Evolutionary conservation across 2,113 vertebrate species (phyloP), one percentile per base, ranked within the genome.

Genomic region (Malurus alboscapulatus): DNA sequence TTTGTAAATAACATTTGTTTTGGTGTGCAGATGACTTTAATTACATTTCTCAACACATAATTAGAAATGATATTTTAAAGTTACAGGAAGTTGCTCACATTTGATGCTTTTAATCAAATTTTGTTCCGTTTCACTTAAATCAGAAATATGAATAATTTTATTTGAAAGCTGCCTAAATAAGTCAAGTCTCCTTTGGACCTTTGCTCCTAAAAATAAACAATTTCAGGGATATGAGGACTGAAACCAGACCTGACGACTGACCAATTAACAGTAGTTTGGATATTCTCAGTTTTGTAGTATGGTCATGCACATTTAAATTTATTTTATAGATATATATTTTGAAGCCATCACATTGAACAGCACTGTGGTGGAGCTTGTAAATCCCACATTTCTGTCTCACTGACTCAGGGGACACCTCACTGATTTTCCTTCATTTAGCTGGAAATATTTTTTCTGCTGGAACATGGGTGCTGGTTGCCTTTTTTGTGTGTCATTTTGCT

Each of bases 1-100:
- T 74, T 96, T 95, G 83, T 96, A 97, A 97, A 80, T 97, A 97
- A 96, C 72, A 57, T 93, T 97, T 95, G 76, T 91, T 81, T 96
- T 91, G 76, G 59, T 91, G 34, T 93, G 63, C 78, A 93, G 88
- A 88, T 94, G 54, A 42, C 40, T 97, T 97, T 83, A 93, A 95
- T 97, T 95, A 55, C 66, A 65, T 96, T 93, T 93, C 82, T 93
- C 47, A 77, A 83, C 36, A 84, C 32, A 15, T n/a, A 95, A 96
- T 96, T 97, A 93, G 82, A 91, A 94, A 87, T 26, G 81, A 77
- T 95, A 94, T 79, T 96, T 96, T 88, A 29, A 95, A 93, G 93
- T 94, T 91, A 75, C 63, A 89, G 82, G 85, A 93, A 94, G 78
- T 89, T 96, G 93, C 95, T 90, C 90, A 40, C 66, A 42, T 40